phyloP scores from a whole-genome alignment of 2,888 invertebrate species.

The Ceriagrion tenellum region DNA sequence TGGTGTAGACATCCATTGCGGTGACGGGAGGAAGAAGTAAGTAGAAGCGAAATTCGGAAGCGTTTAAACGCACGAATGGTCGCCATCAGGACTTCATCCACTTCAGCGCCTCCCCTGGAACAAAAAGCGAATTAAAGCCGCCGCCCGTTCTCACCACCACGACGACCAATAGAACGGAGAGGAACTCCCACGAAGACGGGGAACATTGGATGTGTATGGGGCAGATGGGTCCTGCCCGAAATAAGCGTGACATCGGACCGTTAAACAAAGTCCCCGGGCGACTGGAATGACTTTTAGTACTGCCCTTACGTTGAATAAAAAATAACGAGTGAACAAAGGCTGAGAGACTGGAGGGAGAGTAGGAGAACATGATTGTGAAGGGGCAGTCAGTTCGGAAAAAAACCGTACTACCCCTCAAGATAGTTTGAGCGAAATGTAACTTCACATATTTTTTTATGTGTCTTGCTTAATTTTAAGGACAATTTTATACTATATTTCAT shows the following conservation, averaged over 20 bases:
- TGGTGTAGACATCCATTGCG: too few relatives aligned
- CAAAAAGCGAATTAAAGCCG: not conserved
- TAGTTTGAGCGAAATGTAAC: too few relatives aligned
- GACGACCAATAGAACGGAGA: not conserved
- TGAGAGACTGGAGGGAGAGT: not conserved
- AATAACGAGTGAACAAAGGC: not conserved
- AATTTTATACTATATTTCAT: too few relatives aligned
- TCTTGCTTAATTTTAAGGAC: too few relatives aligned
- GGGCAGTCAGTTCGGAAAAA: too few relatives aligned
- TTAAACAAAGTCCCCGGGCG: slow-evolving; percentile 48
- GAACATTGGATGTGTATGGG: not conserved
- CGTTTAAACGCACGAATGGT: slow-evolving; percentile 20
- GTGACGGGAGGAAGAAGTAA: not conserved
- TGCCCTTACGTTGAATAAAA: not conserved
- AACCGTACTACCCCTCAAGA: too few relatives aligned
- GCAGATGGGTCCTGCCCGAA: not conserved
- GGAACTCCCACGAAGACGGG: not conserved
- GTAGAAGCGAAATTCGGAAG: slow-evolving; percentile 7
- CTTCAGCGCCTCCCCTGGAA: not conserved
- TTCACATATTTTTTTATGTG: too few relatives aligned
- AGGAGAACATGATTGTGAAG: not conserved
- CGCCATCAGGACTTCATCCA: slow-evolving; percentile 3
- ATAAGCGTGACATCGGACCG: slow-evolving; percentile 48
- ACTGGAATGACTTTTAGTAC: slow-evolving; percentile 42
- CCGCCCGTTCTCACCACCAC: not conserved